Evolutionary conservation across 2,888 invertebrate genomes (phyloP), one percentile per base, ranked within the genome.

Genomic region (Cheilosia vulpina): DNA sequence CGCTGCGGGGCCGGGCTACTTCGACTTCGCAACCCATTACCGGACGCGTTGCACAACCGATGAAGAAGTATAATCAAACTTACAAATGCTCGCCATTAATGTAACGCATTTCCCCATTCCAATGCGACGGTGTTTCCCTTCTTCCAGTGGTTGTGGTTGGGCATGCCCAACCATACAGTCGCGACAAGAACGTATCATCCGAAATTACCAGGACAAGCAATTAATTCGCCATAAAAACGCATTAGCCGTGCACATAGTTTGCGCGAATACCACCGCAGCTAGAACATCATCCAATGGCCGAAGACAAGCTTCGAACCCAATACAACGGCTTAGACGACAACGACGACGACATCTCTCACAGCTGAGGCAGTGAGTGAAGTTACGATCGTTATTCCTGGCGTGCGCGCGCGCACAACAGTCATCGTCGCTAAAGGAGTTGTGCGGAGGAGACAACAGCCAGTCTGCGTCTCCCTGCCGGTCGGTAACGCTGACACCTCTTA

Each of bases 191-290:
- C 38, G 77, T 77, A 82, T 76, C 87, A 82, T 65, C 73, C 73
- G 62, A 78, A 87, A 87, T 87, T 82, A 78, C 87, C 82, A 78
- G 87, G 73, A 87, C 87, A 78, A 71, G 82, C 87, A 87, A 87
- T 87, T 87, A 87, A 87, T 87, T 87, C 81, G 73, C 87, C 82
- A 73, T 87, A 82, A 82, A 81, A 87, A 87, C 82, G 87, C 87
- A 85, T 85, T 81, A 85, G 81, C 76, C 60, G 84, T 45, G 73
- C 79, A 79, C 83, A 65, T 65, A 65, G 71, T 21, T 45, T 38
- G 43, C 55, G 24, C 7, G 45, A 55, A 63, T 78, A 57, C 21
- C 27, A 52, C 52, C 38, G 69, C 21, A 38, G 31, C 43, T 71
- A 65, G 65, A 66, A 65, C 75, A 52, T 53, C 53, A 79, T 83